Evolutionary conservation across 1,140 invertebrate genomes (phyloP).

Genomic region (Phortica variegata): DNA sequence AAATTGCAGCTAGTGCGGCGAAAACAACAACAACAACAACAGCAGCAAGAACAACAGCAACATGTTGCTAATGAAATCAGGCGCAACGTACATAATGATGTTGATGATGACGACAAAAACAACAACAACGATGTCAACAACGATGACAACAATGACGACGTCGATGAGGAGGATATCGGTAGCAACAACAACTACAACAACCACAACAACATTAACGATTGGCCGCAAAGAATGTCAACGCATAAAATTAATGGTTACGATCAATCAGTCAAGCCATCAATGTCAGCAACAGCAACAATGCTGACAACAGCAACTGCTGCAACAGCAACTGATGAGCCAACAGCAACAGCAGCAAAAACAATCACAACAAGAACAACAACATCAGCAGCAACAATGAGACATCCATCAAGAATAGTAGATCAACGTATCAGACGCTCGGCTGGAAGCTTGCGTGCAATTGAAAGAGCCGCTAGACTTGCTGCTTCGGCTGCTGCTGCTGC

Average conservation of each 20-base stretch:
- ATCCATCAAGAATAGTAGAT: too few relatives aligned
- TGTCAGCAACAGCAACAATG: conserved; percentile 27
- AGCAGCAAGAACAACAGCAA: conserved; percentile 3
- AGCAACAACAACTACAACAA: conserved; percentile 23
- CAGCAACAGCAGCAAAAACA: conserved; percentile 4
- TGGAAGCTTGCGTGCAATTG: not conserved
- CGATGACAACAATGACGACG: not conserved
- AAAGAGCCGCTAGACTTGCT: conserved; percentile 13
- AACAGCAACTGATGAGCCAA: not conserved
- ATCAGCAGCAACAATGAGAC: conserved; percentile 1
- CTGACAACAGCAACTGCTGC: conserved; percentile 7
- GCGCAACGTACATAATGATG: conserved; percentile 10
- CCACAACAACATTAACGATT: not conserved
- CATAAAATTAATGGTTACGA: conserved; percentile 51
- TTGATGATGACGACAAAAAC: not conserved
- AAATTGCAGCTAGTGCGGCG: conserved; percentile 9
- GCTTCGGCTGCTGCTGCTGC: conserved; percentile 2
- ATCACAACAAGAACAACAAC: conserved; percentile 1
- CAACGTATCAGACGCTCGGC: not conserved
- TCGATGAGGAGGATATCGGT: not conserved
- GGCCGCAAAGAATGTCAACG: conserved; percentile 48
- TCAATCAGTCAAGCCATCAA: conserved; percentile 53
- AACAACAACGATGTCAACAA: not conserved
- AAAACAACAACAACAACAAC: too few relatives aligned
- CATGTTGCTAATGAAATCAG: conserved; percentile 11